Evolutionary conservation across 2,113 vertebrate genomes (phyloP), one percentile per base, ranked within the genome.

Genomic region (Callospermophilus lateralis): DNA sequence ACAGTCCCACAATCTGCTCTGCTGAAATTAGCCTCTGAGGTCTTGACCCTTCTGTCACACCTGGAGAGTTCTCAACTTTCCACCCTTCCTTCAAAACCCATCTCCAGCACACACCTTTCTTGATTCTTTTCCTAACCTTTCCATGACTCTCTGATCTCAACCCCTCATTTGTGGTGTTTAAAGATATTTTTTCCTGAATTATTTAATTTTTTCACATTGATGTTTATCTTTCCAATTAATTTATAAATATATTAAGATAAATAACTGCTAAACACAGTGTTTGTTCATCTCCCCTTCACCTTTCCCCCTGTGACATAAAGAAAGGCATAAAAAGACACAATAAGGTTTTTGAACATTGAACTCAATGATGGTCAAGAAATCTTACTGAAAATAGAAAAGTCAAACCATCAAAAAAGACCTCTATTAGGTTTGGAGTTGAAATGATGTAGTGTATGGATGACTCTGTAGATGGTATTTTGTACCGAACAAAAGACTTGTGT

Each of bases 271-370:
- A 3, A 39, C 68, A 26, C 0, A 80, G 13, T 87, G 65, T 95
- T 73, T 95, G 45, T 95, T 94, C 20, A 63, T 86, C 32, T 79
- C 17, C 5, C 6, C 6, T 68, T 15, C 6, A 1, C 11, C 6
- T 19, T 42, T 2, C 42, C 48, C 1, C 84, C 20, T 24, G 30
- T 28, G 51, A 51, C 37, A 68, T 39, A 93, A 93, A 95, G 67
- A 26, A 39, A 90, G 48, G 39, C 32, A 73, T 53, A 94, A 92
- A 83, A 86, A 93, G 55, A 70, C 16, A 83, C 84, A 70, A 73
- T 83, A 80, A 79, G 24, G 19, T 24, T 92, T 87, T 96, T 90
- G 39, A 89, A 80, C 92, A 70, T 88, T 90, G 39, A 92, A 91
- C n/a, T 70, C 30, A 94, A 61, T 58, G 61, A 89, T 61, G 8